phyloP scores from a whole-genome alignment of 1,140 invertebrate genomes.

The Oscheius sp. region DNA sequence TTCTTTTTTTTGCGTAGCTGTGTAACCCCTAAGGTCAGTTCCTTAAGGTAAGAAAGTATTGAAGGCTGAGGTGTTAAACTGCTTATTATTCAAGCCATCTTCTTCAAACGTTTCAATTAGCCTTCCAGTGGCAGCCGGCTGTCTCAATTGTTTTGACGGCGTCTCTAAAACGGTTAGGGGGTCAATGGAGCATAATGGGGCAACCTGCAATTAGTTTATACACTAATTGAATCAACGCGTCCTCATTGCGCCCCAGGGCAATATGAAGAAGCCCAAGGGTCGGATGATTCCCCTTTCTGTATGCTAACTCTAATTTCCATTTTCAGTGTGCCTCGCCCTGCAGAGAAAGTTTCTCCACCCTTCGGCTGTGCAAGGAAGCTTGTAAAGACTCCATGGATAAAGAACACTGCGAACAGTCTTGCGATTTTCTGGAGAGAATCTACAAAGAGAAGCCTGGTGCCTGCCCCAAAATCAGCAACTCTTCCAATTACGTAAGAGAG shows the following conservation, averaged over 20 bases:
- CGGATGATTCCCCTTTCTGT: not conserved
- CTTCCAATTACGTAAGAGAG: constrained; percentile 15
- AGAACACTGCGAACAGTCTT: constrained; percentile 47
- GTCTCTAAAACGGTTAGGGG: constrained; percentile 1
- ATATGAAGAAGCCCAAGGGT: not conserved
- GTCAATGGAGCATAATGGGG: constrained; percentile 9
- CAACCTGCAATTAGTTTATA: constrained; percentile 7
- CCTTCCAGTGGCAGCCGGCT: not conserved
- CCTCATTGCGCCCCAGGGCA: not conserved
- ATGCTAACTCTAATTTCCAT: not conserved
- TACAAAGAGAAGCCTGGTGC: constrained; percentile 45
- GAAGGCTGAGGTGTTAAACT: no score
- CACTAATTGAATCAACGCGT: not conserved
- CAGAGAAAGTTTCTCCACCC: constrained; percentile 20
- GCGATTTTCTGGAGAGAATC: constrained; percentile 47
- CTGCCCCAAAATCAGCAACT: constrained; percentile 40
- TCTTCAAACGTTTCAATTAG: no score
- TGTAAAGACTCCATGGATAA: constrained; percentile 5
- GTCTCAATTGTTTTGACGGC: not conserved
- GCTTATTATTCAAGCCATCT: no score
- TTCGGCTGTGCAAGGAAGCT: constrained; percentile 39
- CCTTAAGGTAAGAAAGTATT: no score
- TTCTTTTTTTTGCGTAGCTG: no score
- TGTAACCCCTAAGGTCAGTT: no score
- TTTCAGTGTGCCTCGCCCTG: constrained; percentile 36